Evolutionary conservation across 1,140 invertebrate genomes (phyloP).

Genomic region (Wiebesia pumilae): DNA sequence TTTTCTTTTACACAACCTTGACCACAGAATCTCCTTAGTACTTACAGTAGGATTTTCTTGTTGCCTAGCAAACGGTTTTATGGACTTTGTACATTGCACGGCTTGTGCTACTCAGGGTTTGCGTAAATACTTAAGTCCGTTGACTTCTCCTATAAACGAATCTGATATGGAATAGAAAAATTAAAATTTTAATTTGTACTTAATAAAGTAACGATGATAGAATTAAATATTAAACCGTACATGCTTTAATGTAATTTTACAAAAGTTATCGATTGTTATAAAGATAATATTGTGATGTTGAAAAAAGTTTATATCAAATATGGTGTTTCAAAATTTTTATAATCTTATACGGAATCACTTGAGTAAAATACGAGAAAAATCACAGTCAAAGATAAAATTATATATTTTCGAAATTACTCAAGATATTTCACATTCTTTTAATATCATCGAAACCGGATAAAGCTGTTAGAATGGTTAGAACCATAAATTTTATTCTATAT

Average conservation of each 20-base stretch:
- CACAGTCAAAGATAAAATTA: background rate
- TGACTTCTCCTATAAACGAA: slow-evolving; percentile 6
- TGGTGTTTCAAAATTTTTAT: background rate
- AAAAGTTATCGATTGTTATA: background rate
- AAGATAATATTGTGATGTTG: too few relatives aligned
- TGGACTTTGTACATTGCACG: background rate
- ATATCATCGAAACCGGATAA: too few relatives aligned
- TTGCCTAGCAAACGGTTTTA: slow-evolving; percentile 14
- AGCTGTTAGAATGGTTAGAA: too few relatives aligned
- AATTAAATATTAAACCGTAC: background rate
- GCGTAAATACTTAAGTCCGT: background rate
- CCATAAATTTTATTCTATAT: too few relatives aligned
- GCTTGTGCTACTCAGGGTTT: background rate
- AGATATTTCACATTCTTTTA: too few relatives aligned
- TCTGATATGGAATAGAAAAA: slow-evolving; percentile 3
- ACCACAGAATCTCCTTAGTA: slow-evolving; percentile 5
- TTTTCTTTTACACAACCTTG: slow-evolving; percentile 5
- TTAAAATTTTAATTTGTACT: background rate
- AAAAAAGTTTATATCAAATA: too few relatives aligned
- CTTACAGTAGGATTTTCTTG: slow-evolving; percentile 30
- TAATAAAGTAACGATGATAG: background rate
- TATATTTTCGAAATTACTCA: background rate
- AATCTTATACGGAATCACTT: background rate
- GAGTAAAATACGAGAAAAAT: background rate
- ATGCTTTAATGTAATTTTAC: background rate